Evolutionary conservation across 2,888 invertebrate species (phyloP).

Genomic region (Tanytarsus gracilentus): DNA sequence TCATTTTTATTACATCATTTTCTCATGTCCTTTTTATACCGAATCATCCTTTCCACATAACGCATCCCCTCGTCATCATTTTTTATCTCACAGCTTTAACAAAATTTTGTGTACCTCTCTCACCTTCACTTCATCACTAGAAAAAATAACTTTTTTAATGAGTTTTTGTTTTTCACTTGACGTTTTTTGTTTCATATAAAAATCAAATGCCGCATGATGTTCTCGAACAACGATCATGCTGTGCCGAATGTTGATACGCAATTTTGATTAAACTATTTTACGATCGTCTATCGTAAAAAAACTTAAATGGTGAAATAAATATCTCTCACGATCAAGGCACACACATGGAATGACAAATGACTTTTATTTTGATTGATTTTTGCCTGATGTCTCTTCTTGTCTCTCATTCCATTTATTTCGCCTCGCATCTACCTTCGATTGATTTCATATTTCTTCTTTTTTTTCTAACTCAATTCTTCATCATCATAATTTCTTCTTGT

Average conservation of each 20-base stretch:
- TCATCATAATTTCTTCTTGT: background rate
- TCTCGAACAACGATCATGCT: conserved; percentile 14
- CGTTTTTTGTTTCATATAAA: background rate
- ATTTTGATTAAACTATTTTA: background rate
- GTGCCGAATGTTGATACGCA: background rate
- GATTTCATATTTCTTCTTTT: conserved; percentile 13
- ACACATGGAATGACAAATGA: conserved; percentile 21
- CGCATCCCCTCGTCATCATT: conserved; percentile 4
- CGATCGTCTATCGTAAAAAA: background rate
- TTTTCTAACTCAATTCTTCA: background rate
- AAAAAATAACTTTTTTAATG: conserved; percentile 15
- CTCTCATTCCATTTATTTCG: background rate
- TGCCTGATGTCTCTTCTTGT: conserved; percentile 12
- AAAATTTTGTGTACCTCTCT: background rate
- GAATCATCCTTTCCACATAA: conserved; percentile 13
- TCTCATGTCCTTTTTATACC: conserved; percentile 18
- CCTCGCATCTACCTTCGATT: conserved; percentile 2
- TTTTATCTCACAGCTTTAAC: background rate
- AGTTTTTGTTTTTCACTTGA: background rate
- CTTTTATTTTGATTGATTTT: conserved; percentile 29
- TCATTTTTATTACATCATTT: conserved; percentile 5
- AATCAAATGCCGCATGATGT: background rate
- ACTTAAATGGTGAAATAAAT: background rate
- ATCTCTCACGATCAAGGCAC: background rate
- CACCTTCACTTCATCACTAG: conserved; percentile 5